phyloP scores from a whole-genome alignment of 2,797 vertebrate species.

The Myotis vivesi region DNA sequence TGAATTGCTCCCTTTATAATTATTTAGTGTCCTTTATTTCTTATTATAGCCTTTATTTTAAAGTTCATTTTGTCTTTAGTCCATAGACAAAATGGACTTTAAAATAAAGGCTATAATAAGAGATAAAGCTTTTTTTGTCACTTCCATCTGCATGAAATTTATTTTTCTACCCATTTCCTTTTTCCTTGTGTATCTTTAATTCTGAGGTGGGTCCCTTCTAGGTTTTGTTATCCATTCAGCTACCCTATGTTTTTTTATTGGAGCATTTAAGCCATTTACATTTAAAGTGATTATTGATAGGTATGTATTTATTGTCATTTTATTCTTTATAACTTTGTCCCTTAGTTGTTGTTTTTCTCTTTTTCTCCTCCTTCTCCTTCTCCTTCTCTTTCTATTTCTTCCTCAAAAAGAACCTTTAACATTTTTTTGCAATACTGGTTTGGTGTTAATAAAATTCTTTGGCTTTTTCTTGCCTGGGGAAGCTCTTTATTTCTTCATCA shows the following conservation, averaged over 20 bases:
- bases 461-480: background rate
- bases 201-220: background rate
- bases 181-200: background rate
- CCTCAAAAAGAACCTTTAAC: background rate
- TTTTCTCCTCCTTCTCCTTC: background rate
- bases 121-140: background rate
- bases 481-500: background rate
- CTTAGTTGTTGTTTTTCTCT: background rate
- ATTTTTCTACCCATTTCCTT: background rate
- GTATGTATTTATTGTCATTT: background rate
- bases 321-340: background rate
- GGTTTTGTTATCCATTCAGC: background rate
- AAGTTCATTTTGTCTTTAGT: background rate
- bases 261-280: background rate
- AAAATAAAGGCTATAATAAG: too few species aligned
- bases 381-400: background rate
- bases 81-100: too few species aligned
- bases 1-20: background rate
- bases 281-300: background rate
- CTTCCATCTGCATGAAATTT: background rate
- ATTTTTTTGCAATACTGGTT: background rate
- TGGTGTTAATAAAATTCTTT: background rate
- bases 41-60: background rate
- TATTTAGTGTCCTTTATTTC: background rate
- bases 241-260: background rate